phyloP scores from a whole-genome alignment of 2,888 invertebrate species.

The Cataglyphis albicans region DNA sequence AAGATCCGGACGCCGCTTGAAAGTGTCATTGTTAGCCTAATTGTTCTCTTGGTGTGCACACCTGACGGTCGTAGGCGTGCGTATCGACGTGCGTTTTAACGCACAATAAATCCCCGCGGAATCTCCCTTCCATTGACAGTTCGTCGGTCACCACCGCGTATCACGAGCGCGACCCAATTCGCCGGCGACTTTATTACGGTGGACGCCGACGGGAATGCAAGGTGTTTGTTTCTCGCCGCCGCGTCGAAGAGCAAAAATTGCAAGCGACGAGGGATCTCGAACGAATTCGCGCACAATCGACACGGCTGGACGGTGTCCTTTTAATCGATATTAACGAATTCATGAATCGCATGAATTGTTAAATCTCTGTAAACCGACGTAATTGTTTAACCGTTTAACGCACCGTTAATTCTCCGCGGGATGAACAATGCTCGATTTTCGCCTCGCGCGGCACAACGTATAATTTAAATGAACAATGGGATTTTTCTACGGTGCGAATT shows the following conservation, averaged over 20 bases:
- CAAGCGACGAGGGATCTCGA: not conserved
- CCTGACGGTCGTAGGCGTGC: constrained; percentile 31
- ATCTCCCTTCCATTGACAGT: constrained; percentile 33
- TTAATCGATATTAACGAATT: constrained; percentile 40
- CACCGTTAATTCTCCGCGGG: not conserved
- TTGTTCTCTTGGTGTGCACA: constrained; percentile 41
- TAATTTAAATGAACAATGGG: constrained; percentile 10
- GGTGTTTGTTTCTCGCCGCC: not conserved
- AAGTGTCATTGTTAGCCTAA: constrained; percentile 50
- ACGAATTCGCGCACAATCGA: not conserved
- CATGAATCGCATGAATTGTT: constrained; percentile 15
- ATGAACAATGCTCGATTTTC: not conserved
- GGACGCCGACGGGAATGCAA: constrained; percentile 44
- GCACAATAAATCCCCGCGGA: constrained; percentile 60
- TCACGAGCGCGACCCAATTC: constrained; percentile 64
- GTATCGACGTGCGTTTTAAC: constrained; percentile 40
- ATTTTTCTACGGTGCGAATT: not conserved
- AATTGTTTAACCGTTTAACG: constrained; percentile 12
- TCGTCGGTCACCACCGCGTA: constrained; percentile 13
- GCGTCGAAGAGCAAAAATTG: not conserved
- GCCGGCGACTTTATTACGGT: constrained; percentile 57
- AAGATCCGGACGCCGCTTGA: constrained; percentile 40
- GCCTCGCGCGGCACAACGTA: not conserved
- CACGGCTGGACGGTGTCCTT: not conserved
- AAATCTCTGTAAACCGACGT: constrained; percentile 12